A percentile compares a stretch with the other conserved stretches of the same genome.
Evolutionary conservation across 2,888 invertebrate species (phyloP).

Genomic region (Pinctada fucata): DNA sequence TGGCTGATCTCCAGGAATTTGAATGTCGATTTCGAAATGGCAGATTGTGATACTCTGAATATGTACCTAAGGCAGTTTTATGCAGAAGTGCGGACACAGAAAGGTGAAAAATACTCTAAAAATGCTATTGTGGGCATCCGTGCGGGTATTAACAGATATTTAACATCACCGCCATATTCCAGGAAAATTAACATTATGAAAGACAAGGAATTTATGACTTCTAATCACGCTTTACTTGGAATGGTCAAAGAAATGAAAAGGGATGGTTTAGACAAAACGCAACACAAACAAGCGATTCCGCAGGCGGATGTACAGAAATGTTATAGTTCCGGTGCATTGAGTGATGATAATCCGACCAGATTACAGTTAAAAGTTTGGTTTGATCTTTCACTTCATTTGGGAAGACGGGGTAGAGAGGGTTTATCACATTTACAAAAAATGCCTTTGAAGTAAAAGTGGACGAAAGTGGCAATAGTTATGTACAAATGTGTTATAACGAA

Average conservation of each 20-base stretch:
- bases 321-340: background rate
- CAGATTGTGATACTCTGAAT: no score
- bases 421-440: slow-evolving; percentile 5
- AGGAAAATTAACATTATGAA: background rate
- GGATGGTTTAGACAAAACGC: background rate
- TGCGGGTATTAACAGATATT: background rate
- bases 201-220: background rate
- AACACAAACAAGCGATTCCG: background rate
- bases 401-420: slow-evolving; percentile 6
- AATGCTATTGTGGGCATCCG: no score
- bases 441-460: slow-evolving; percentile 5
- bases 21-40: no score
- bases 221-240: background rate
- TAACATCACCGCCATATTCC: background rate
- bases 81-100: no score
- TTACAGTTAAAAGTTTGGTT: background rate
- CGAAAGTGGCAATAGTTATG: background rate
- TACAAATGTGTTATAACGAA: slow-evolving; percentile 33
- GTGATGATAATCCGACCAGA: background rate
- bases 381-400: background rate
- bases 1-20: no score
- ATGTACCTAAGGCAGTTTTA: no score
- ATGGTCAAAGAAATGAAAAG: background rate
- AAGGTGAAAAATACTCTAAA: no score
- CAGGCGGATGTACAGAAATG: background rate